Evolutionary conservation across 2,888 invertebrate genomes (phyloP).

Genomic region (Chaetoderma sp.): DNA sequence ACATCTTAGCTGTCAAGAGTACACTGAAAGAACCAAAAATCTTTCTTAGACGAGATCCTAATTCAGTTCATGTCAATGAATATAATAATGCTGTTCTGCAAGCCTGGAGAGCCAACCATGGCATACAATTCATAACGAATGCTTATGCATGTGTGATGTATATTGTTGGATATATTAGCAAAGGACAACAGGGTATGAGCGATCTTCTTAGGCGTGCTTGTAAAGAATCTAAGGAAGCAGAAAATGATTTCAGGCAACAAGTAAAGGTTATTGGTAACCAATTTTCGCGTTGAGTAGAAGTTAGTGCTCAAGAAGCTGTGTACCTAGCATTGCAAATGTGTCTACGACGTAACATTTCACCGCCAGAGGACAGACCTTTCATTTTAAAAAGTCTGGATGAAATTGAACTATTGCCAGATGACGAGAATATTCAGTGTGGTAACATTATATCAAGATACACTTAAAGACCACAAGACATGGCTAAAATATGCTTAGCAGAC

Average conservation of each 20-base stretch:
- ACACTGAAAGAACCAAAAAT: too few species aligned
- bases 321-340: background rate
- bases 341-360: too few species aligned
- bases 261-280: constrained; percentile 26
- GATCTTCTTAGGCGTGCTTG: constrained; percentile 34
- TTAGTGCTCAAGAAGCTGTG: constrained; percentile 28
- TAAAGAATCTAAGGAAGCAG: constrained; percentile 46
- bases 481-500: too few species aligned
- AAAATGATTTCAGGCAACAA: constrained; percentile 35
- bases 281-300: constrained; percentile 19
- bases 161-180: constrained; percentile 42
- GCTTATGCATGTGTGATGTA: constrained; percentile 59
- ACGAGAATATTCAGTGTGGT: too few species aligned
- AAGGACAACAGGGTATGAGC: constrained; percentile 30
- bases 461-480: too few species aligned
- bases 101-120: constrained; percentile 59
- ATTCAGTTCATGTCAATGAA: constrained; percentile 42
- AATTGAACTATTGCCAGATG: too few species aligned
- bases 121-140: constrained; percentile 63
- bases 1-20: constrained; percentile 3
- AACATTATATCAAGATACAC: too few species aligned
- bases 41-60: constrained; percentile 39
- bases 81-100: constrained; percentile 46
- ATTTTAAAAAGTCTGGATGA: too few species aligned
- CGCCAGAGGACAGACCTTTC: too few species aligned